Base-by-base conservation (phyloP, 2,113 vertebrate species). In the Copsychus sechellarum region DNA sequence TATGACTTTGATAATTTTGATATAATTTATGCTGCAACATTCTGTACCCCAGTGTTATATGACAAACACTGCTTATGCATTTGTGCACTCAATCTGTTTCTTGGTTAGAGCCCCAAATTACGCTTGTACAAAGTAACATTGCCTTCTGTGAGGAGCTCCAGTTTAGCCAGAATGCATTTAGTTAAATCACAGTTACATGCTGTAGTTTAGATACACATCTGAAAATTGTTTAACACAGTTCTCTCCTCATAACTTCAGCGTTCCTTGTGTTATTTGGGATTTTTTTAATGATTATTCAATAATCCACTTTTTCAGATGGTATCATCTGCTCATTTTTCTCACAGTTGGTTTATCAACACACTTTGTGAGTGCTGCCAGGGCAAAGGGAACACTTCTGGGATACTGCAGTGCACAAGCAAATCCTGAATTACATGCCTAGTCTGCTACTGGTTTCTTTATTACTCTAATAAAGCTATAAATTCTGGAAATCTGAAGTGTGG, bases 301-400 rank as follows among this genome's bases (percentile, higher is more conserved):
- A 87, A 86, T 84, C 61, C 17, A 11, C 45, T 65, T 87, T 84
- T 92, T 93, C 54, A 69, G 54, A 58, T 69, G 40, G 53, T 45
- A 40, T 95, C 67, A 58, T 80, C 47, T 74, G 56, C 80, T 91
- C 15, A 36, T 87, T 93, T 87, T 91, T 47, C 78, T 95, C 62
- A 77, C 70, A 7, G 86, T 50, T 81, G 74, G 53, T 91, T n/a
- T 89, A 34, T 86, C 53, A 80, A 8, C 45, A 47, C 34, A 17
- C 54, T 72, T 92, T 64, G 36, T 71, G 42, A 81, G 51, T 38
- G 36, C 60, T 91, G 83, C 56, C 83, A 86, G 40, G 28, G 40
- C 43, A 76, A 70, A 92, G 51, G 26, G 36, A 72, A 14, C 57
- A 17, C 18, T 74, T 71, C 45, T 79, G 62, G 58, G 56, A 78